Evolutionary conservation across 64 coral and sea anemone species (phyloP).

Genomic region (Acropora yongei): DNA sequence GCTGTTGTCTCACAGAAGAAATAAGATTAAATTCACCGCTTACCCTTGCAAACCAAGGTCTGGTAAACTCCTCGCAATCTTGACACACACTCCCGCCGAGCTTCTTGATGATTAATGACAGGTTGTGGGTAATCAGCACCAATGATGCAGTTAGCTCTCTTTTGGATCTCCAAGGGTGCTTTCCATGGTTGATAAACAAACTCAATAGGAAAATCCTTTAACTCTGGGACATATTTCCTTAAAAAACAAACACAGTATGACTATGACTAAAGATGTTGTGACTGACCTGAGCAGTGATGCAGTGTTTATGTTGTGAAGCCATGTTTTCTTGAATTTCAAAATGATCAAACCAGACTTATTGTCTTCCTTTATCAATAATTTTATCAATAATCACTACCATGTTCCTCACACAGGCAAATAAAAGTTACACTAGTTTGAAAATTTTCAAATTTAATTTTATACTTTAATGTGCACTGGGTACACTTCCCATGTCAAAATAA

Average conservation of each 20-base stretch:
- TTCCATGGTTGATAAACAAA: conserved; percentile 90
- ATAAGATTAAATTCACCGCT: background rate
- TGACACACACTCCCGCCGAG: conserved; percentile 37
- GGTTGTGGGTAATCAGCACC: conserved; percentile 80
- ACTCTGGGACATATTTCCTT: conserved; percentile 88
- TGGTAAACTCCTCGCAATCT: conserved; percentile 66
- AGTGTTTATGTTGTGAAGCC: too few species aligned
- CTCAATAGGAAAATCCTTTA: conserved; percentile 54
- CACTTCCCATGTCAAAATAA: too few species aligned
- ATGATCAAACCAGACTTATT: too few species aligned
- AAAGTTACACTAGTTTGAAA: too few species aligned
- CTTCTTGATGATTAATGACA: conserved; percentile 53
- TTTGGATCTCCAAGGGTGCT: conserved; percentile 68
- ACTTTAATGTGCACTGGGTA: too few species aligned
- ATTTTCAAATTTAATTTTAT: too few species aligned
- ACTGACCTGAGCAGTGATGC: too few species aligned
- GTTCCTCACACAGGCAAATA: too few species aligned
- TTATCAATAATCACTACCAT: too few species aligned
- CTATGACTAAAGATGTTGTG: too few species aligned
- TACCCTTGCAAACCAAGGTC: conserved; percentile 65
- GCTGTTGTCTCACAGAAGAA: background rate
- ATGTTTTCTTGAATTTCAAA: too few species aligned
- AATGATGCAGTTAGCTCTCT: conserved; percentile 58
- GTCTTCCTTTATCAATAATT: too few species aligned
- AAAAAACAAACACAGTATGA: background rate